Base-by-base conservation (phyloP, 1,140 invertebrate genomes). In the Calosoma granatense region DNA sequence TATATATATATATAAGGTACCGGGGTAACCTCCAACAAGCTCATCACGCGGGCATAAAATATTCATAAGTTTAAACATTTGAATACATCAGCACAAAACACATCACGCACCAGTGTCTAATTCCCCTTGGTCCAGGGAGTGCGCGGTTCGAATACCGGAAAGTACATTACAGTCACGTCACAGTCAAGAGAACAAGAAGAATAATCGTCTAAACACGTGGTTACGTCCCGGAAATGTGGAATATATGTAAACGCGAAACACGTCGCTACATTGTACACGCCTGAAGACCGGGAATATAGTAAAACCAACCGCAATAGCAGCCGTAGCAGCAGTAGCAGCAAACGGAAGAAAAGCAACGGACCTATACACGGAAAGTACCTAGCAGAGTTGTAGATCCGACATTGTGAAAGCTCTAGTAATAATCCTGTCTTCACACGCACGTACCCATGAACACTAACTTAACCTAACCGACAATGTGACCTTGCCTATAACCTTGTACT, bases 111-210 rank as follows among this genome's bases (percentile, higher is more conserved):
- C 39, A 19, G 22, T 56, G 56, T 61, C 58, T 61, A 61, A 61
- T 61, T 60, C 60, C 54, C 60, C 30, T 43, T 52, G 55, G 56
- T 56, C 56, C 21, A 43, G 26, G 41, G 9, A 17, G 4, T 12
- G 41, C 41, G 41, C 15, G 41, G 47, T 56, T 54, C 23, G 51
- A 54, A 36, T 56, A 36, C 57, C 60, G 56, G 57, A 61, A 61
- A 59, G 55, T 59, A 54, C 60, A 61, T 61, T 61, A 61, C 60
- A 59, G 60, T 61, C 60, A 61, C 60, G 60, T 61, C 58, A 59
- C 55, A 59, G 41, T 41, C 55, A 41, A 53, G 43, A 61, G 55
- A 59, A 61, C 60, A 61, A 59, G 55, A 61, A 61, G 60, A 61
- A 61, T 61, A 59, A 61, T 61, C 59, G 60, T 56, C 55, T 51